A percentile compares a stretch with the other conserved stretches of the same genome.
phyloP scores from a whole-genome alignment of 2,797 vertebrate species.

The Hapalemur alaotrensis region DNA sequence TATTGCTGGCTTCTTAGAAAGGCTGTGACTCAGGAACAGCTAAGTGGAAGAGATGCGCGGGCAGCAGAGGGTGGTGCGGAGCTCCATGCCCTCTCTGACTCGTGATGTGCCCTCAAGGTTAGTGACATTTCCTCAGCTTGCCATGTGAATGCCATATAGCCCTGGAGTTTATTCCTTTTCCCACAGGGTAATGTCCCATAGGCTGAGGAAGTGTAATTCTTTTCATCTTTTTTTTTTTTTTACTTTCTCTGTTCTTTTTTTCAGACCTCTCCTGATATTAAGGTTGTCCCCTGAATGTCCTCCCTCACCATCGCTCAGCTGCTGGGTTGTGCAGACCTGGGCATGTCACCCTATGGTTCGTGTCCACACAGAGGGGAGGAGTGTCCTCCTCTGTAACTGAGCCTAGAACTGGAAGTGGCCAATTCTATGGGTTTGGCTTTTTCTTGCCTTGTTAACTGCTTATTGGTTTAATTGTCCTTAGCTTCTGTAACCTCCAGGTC shows the following conservation, averaged over 20 bases:
- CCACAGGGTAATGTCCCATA: neutral
- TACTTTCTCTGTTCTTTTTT: neutral
- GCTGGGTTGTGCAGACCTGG: neutral
- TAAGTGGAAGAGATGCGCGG: too few species aligned
- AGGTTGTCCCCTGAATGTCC: neutral
- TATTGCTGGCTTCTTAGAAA: neutral
- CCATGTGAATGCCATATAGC: neutral
- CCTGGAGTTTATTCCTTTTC: neutral
- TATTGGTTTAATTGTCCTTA: neutral
- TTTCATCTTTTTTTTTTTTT: neutral
- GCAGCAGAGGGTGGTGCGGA: fast-evolving
- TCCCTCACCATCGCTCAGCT: neutral
- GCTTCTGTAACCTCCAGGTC: conserved; percentile 13
- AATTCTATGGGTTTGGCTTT: neutral
- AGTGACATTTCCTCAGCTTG: neutral
- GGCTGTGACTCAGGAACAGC: neutral
- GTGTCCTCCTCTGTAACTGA: neutral
- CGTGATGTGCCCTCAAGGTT: neutral
- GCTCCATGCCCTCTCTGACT: neutral
- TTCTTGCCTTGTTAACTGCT: neutral
- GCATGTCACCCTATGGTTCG: neutral
- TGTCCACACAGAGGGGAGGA: neutral
- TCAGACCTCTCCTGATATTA: neutral
- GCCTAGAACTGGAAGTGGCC: neutral
- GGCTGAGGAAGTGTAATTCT: neutral